Percentiles rank a stretch among this genome's conserved stretches.
Conservation (phyloP, 2,113 vertebrate genomes). For the Oreochromis tanganicae region DNA sequence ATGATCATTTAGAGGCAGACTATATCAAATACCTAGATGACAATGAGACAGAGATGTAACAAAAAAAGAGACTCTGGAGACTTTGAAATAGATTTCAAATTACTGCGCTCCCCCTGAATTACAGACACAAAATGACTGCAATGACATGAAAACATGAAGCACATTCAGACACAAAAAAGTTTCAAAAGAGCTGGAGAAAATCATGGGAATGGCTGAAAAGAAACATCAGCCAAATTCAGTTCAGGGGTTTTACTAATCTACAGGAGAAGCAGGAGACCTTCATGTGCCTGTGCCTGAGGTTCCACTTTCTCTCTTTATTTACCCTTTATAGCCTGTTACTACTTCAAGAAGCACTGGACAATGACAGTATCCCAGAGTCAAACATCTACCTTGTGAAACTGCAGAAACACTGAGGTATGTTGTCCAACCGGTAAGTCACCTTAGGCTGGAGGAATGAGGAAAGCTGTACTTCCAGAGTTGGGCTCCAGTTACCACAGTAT, state of each 20-base stretch:
- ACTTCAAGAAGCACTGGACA: neutral
- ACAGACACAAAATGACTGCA: neutral
- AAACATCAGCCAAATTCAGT: neutral
- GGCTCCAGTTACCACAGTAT: neutral
- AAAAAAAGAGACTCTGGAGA: neutral
- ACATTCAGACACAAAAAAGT: neutral
- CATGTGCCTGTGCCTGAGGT: neutral
- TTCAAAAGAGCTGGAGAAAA: neutral
- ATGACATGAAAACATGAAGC: neutral
- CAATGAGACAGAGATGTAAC: neutral
- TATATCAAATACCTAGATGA: neutral
- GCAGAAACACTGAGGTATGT: constrained; percentile 19
- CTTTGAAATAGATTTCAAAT: neutral
- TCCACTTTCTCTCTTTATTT: neutral
- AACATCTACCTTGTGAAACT: neutral
- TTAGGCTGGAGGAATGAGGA: constrained; percentile 17
- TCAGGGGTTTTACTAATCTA: neutral
- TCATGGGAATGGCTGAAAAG: neutral
- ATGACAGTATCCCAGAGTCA: neutral
- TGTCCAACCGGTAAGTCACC: constrained; percentile 35
- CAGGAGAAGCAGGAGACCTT: neutral
- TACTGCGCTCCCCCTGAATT: neutral
- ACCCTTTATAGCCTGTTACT: neutral
- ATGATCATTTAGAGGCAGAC: neutral
- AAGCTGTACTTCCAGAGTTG: neutral